Conservation (phyloP, 2,113 vertebrate species). For the Toxotes jaculatrix region DNA sequence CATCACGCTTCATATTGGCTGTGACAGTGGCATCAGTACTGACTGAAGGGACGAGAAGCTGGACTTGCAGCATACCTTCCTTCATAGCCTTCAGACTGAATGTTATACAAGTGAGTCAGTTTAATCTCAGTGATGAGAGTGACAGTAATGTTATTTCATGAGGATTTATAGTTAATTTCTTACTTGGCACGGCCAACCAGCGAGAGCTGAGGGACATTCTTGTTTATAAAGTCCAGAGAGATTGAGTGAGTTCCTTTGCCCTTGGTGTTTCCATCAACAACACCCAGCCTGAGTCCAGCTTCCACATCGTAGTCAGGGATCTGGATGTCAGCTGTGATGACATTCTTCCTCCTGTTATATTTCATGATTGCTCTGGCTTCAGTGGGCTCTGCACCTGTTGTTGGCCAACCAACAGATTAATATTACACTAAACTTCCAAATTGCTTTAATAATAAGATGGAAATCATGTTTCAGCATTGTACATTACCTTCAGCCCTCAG, state of each 20-base stretch:
- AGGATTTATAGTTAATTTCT: slow-evolving; percentile 46
- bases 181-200: slow-evolving; percentile 90
- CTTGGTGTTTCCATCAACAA: slow-evolving; percentile 80
- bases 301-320: slow-evolving; percentile 88
- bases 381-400: slow-evolving; percentile 82
- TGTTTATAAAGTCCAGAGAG: slow-evolving; percentile 88
- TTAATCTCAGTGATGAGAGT: neutral
- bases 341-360: slow-evolving; percentile 87
- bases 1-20: slow-evolving; percentile 77
- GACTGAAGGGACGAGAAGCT: slow-evolving; percentile 86
- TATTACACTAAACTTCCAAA: neutral
- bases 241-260: slow-evolving; percentile 84
- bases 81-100: slow-evolving; percentile 83
- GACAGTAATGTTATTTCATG: neutral
- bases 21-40: slow-evolving; percentile 85
- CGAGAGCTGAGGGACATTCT: slow-evolving; percentile 87
- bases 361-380: slow-evolving; percentile 85
- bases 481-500: slow-evolving; percentile 89
- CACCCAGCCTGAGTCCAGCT: slow-evolving; percentile 86
- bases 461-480: neutral
- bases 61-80: slow-evolving; percentile 85
- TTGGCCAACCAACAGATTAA: neutral
- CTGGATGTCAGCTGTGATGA: slow-evolving; percentile 86
- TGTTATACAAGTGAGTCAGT: slow-evolving; percentile 33
- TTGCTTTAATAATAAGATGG: neutral